Evolutionary conservation across 2,797 vertebrate species (phyloP).

Genomic region (Bovichtus variegatus): DNA sequence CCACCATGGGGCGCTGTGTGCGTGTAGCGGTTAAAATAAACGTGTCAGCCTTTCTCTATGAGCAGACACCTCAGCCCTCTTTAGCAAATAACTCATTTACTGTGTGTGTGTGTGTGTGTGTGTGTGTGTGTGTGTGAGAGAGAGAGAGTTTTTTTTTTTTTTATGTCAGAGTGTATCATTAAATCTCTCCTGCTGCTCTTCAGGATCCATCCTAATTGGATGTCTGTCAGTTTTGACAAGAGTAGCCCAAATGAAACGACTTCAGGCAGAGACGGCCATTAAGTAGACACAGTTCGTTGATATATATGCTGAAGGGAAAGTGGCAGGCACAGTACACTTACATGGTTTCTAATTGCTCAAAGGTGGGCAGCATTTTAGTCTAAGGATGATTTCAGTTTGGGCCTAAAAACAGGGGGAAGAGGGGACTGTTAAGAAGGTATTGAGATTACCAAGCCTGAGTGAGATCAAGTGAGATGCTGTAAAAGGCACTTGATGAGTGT

Average conservation of each 20-base stretch:
- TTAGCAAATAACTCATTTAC: too few relatives aligned
- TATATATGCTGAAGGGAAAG: constrained; percentile 43
- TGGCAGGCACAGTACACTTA: constrained; percentile 11
- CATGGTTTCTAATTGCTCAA: constrained; percentile 49
- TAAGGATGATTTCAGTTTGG: background rate
- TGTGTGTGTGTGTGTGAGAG: background rate
- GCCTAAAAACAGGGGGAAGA: background rate
- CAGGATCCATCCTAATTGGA: constrained; percentile 80
- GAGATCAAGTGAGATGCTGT: background rate
- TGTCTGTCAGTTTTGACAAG: constrained; percentile 76
- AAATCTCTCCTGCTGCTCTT: constrained; percentile 49
- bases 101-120: background rate
- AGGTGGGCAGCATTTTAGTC: constrained; percentile 14
- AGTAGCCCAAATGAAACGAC: constrained; percentile 65
- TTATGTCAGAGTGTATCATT: constrained; percentile 58
- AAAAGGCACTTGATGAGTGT: background rate
- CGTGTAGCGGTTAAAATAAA: background rate
- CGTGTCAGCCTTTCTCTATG: background rate
- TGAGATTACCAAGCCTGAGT: background rate
- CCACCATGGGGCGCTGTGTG: constrained; percentile 44
- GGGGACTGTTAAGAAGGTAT: background rate
- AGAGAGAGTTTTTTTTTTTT: background rate
- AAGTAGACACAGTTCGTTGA: constrained; percentile 72
- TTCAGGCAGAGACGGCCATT: constrained; percentile 69
- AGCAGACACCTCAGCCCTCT: background rate